Evolutionary conservation across 2,888 invertebrate genomes (phyloP).

Genomic region (Nowickia ferox): DNA sequence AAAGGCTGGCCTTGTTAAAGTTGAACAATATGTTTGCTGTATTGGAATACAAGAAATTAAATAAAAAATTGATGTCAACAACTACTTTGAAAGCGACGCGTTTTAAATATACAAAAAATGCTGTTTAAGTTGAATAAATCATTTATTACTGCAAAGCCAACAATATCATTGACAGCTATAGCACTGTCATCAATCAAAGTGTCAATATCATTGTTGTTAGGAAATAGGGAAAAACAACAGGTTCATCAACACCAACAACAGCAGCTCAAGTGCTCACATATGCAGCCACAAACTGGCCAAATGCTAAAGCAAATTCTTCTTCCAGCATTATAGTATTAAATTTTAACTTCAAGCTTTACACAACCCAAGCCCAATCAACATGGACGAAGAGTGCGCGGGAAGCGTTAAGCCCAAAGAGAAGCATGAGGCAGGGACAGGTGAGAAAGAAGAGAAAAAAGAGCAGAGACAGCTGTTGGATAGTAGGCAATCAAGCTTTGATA

Average conservation of each 20-base stretch:
- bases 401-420: background rate
- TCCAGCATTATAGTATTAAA: slow-evolving; percentile 63
- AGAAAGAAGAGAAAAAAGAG: background rate
- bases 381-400: slow-evolving; percentile 60
- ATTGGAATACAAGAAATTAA: slow-evolving; percentile 30
- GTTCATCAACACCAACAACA: background rate
- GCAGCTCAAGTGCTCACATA: slow-evolving; percentile 4
- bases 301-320: slow-evolving; percentile 50
- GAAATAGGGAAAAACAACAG: slow-evolving; percentile 8
- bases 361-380: slow-evolving; percentile 11
- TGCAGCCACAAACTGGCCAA: slow-evolving; percentile 36
- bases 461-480: slow-evolving; percentile 20
- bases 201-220: slow-evolving; percentile 18
- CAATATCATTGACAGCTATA: slow-evolving; percentile 9
- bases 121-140: slow-evolving; percentile 58
- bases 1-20: slow-evolving; percentile 20
- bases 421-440: background rate
- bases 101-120: slow-evolving; percentile 53
- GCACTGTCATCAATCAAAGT: slow-evolving; percentile 49
- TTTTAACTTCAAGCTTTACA: background rate
- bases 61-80: slow-evolving; percentile 58
- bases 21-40: slow-evolving; percentile 49
- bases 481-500: background rate
- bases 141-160: slow-evolving; percentile 31
- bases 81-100: slow-evolving; percentile 6